Evolutionary conservation across 1,140 invertebrate species (phyloP).

Genomic region (Potamilus streckersoni): DNA sequence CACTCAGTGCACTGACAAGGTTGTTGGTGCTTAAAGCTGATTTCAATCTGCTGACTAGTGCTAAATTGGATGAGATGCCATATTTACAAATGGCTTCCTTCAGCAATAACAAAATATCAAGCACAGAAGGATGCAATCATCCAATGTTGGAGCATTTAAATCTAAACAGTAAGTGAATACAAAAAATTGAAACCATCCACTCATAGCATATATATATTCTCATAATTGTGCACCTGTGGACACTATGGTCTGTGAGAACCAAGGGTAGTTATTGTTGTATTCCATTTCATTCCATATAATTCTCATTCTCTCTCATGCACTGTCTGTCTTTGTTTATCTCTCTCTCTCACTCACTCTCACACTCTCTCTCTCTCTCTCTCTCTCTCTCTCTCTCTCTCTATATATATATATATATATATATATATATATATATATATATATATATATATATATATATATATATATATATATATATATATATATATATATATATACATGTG

Average conservation of each 20-base stretch:
- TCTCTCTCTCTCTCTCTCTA: too few species aligned
- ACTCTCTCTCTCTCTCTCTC: too few species aligned
- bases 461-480: too few species aligned
- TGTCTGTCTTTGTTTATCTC: too few species aligned
- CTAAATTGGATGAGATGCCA: conserved; percentile 64
- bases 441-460: too few species aligned
- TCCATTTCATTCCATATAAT: not conserved
- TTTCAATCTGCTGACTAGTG: conserved; percentile 60
- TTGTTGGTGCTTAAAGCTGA: conserved; percentile 66
- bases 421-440: too few species aligned
- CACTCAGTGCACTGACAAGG: conserved; percentile 61
- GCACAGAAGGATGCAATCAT: conserved; percentile 63
- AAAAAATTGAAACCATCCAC: not conserved
- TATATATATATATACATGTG: too few species aligned
- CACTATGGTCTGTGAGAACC: too few species aligned
- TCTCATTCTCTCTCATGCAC: too few species aligned
- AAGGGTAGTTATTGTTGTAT: not conserved
- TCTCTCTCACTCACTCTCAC: too few species aligned
- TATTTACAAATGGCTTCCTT: conserved; percentile 66
- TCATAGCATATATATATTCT: not conserved
- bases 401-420: too few species aligned
- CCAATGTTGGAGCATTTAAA: conserved; percentile 65
- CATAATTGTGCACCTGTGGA: not conserved
- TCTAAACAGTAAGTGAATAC: conserved; percentile 60
- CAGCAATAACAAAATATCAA: conserved; percentile 63